phyloP scores from a whole-genome alignment of 2,888 invertebrate genomes.

The Dolichopus griseipennis region DNA sequence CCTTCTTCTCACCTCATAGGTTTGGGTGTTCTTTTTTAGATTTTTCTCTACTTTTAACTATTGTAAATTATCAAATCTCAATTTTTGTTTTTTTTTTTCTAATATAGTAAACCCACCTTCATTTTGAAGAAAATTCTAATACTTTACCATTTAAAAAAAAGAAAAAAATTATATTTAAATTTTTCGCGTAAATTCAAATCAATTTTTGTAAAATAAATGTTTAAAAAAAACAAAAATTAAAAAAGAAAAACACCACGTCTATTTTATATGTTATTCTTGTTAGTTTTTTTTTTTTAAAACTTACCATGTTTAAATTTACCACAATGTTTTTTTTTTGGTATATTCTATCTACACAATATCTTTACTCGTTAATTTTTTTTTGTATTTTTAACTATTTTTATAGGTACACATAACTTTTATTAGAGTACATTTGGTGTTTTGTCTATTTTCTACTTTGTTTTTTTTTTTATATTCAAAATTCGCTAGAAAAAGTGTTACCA shows the following conservation, averaged over 20 bases:
- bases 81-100: too few relatives aligned
- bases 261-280: not conserved
- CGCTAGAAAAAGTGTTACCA: not conserved
- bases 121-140: not conserved
- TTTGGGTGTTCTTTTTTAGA: too few relatives aligned
- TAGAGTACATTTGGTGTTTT: not conserved
- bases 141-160: not conserved
- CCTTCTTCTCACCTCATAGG: too few relatives aligned
- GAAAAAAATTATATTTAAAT: not conserved
- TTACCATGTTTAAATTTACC: too few relatives aligned
- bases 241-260: not conserved
- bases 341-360: too few relatives aligned
- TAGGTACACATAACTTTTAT: conserved; percentile 1
- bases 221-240: not conserved
- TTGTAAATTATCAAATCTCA: too few relatives aligned
- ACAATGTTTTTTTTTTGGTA: too few relatives aligned
- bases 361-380: not conserved
- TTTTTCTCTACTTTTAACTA: too few relatives aligned
- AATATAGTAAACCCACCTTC: not conserved
- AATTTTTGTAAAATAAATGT: not conserved
- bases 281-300: too few relatives aligned
- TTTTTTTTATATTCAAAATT: too few relatives aligned
- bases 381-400: not conserved
- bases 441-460: too few relatives aligned
- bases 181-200: not conserved